These are phyloP conservation scores for Rhinolophus sinicus DNA, from an alignment of 2,113 vertebrate species.

Conservation along the genomic window DNA sequence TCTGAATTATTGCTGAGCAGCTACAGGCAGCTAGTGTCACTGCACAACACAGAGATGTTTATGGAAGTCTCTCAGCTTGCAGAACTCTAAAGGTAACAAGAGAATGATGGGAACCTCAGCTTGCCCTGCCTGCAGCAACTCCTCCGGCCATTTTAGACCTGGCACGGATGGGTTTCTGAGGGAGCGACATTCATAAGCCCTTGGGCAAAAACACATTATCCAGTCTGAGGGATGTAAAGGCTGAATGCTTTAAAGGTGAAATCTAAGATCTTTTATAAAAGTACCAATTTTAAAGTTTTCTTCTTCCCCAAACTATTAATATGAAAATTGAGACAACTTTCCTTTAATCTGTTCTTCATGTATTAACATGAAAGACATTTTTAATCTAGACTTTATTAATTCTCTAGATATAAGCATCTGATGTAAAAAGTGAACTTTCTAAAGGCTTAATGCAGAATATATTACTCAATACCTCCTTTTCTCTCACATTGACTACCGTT, in stretches of 20 bases:
- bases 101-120: not conserved
- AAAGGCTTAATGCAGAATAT: not conserved
- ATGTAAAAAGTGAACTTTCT: slow-evolving; percentile 57
- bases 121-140: slow-evolving; percentile 46
- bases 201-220: slow-evolving; percentile 48
- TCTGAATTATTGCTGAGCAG: not conserved
- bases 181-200: slow-evolving; percentile 48
- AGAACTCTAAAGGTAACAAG: not conserved
- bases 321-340: slow-evolving; percentile 50
- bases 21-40: not conserved
- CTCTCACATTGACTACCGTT: not conserved
- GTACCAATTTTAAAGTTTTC: slow-evolving; percentile 52
- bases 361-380: slow-evolving; percentile 66
- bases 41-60: no score
- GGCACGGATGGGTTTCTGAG: slow-evolving; percentile 32
- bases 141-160: slow-evolving; percentile 55
- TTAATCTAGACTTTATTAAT: slow-evolving; percentile 73
- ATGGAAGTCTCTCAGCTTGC: not conserved
- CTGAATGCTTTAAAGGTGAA: not conserved
- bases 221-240: not conserved
- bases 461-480: not conserved
- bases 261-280: slow-evolving; percentile 58
- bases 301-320: slow-evolving; percentile 35
- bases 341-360: slow-evolving; percentile 57
- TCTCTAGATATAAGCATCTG: slow-evolving; percentile 56